phyloP scores from a whole-genome alignment of 2,888 invertebrate species.

The Meandrusa payeni region DNA sequence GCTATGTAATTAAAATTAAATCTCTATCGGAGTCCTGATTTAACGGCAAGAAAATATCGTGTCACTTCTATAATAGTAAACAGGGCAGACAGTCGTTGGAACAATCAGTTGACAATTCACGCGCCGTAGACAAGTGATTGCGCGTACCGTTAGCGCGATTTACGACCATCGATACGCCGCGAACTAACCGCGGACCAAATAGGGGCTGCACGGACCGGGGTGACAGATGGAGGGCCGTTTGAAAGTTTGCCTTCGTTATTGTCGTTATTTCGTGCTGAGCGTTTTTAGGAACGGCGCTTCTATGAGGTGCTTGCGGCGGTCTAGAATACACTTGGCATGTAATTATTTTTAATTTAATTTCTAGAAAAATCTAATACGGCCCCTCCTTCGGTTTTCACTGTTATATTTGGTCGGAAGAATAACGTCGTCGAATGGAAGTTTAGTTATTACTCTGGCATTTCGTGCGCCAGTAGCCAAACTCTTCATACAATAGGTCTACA shows the following conservation, averaged over 20 bases:
- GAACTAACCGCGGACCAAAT: conserved; percentile 38
- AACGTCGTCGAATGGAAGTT: too few species aligned
- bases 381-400: too few species aligned
- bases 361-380: too few species aligned
- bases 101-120: conserved; percentile 31
- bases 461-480: too few species aligned
- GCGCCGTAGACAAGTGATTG: conserved; percentile 28
- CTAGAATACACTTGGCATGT: too few species aligned
- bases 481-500: too few species aligned
- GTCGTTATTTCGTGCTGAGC: background rate
- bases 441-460: too few species aligned
- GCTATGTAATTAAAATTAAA: too few species aligned
- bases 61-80: conserved; percentile 7
- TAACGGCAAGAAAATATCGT: background rate
- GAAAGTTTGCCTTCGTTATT: conserved; percentile 10
- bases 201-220: conserved; percentile 26
- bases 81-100: conserved; percentile 12
- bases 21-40: too few species aligned
- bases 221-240: conserved; percentile 22
- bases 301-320: too few species aligned
- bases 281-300: background rate
- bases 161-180: conserved; percentile 35
- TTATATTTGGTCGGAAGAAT: too few species aligned
- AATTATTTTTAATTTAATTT: too few species aligned
- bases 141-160: conserved; percentile 34